Base-by-base conservation (phyloP, 2,113 vertebrate genomes). In the Ctenomys sociabilis region DNA sequence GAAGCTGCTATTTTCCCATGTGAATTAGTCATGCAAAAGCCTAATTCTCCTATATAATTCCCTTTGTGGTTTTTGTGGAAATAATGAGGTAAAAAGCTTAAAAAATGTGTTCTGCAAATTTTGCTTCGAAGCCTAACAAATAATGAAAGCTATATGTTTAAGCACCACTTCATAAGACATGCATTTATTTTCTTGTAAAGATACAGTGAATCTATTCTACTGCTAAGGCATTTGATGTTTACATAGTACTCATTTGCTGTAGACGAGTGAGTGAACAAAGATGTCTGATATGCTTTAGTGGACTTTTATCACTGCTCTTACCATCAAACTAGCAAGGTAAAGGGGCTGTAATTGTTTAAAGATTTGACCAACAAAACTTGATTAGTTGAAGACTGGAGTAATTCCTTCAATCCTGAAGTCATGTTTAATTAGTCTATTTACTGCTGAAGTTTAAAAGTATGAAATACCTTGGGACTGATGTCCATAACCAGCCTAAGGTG, bases 121-220 rank as follows among this genome's bases (percentile, higher is more conserved):
- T 94, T 83, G 61, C 78, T 94, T 97, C 90, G 96, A 96, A 95
- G 66, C 82, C n/a, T 94, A 94, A 81, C 85, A 94, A 94, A n/a
- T 86, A 86, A 95, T 85, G 92, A 90, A 96, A 95, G 73, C 85
- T 96, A 70, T 63, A 70, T 81, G 35, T 84, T 83, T 43, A 82
- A 70, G 30, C 57, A 66, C 86, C 88, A 49, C n/a, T 96, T 88
- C 57, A 54, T 45, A 93, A 91, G 63, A 91, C 85, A 81, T 19
- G 85, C 5, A 0, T 52, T 96, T 95, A 49, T 86, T 96, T 97
- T 95, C 59, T 95, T 86, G 93, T 73, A 91, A 94, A 95, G n/a
- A 57, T 52, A 64, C 14, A 85, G 37, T 32, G 26, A 90, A 61
- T 66, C 8, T 49, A 59, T 81, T 97, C 52, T 43, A 8, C 37